These are phyloP conservation scores for Podarcis cretensis DNA, from an alignment of 2,113 vertebrate genomes.

Conservation along the genomic window DNA sequence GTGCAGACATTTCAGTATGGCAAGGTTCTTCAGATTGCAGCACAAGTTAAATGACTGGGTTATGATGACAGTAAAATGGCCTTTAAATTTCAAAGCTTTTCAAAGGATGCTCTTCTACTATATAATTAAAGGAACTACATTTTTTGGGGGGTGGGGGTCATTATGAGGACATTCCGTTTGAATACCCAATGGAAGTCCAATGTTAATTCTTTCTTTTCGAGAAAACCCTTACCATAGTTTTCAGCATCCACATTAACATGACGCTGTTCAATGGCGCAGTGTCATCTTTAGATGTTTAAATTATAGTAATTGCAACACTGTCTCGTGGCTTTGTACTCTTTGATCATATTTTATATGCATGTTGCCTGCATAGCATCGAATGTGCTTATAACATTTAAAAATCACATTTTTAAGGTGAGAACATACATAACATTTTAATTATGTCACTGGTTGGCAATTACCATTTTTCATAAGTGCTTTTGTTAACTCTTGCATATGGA, in stretches of 20 bases:
- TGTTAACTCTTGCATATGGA: constrained; percentile 63
- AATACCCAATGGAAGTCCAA: constrained; percentile 41
- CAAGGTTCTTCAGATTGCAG: constrained; percentile 17
- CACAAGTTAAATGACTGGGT: constrained; percentile 33
- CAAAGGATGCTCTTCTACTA: background rate
- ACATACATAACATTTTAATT: constrained; percentile 41
- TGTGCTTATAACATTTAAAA: constrained; percentile 44
- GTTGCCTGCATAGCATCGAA: constrained; percentile 40
- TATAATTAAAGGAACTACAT: background rate
- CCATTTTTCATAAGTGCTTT: constrained; percentile 42
- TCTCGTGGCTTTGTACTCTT: constrained; percentile 47
- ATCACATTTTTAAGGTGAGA: constrained; percentile 53
- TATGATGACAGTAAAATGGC: constrained; percentile 44
- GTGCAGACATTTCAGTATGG: constrained; percentile 14
- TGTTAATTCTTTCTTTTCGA: constrained; percentile 11
- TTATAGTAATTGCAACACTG: constrained; percentile 58
- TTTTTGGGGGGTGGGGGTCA: constrained; percentile 25
- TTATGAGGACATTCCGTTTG: constrained; percentile 27
- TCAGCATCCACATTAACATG: constrained; percentile 39
- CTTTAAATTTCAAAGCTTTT: constrained; percentile 31
- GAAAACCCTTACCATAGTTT: constrained; percentile 20
- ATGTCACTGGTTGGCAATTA: constrained; percentile 47
- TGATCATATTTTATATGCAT: constrained; percentile 39
- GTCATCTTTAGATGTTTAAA: constrained; percentile 54
- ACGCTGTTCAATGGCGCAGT: constrained; percentile 22